Conservation (phyloP, 2,797 vertebrate genomes). For the Tiaroga cobitis region DNA sequence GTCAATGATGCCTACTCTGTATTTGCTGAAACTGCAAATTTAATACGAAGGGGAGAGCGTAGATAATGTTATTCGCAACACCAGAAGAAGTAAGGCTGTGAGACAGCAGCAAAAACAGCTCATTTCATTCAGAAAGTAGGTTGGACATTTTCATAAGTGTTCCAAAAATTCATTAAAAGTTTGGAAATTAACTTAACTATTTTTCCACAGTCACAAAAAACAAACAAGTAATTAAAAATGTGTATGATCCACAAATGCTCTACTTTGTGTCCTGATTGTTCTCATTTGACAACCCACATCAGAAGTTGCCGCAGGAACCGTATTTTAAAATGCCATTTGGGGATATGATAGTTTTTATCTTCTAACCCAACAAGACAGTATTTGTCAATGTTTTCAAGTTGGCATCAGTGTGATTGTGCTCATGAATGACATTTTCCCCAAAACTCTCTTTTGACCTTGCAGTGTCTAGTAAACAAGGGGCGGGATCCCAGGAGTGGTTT, state of each 20-base stretch:
- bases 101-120: neutral
- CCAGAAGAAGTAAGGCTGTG: neutral
- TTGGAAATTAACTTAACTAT: neutral
- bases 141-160: no score
- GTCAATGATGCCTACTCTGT: neutral
- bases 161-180: neutral
- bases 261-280: neutral
- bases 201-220: neutral
- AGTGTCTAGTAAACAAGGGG: constrained; percentile 75
- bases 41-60: neutral
- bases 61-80: neutral
- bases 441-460: constrained; percentile 49
- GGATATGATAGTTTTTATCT: neutral
- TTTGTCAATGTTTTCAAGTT: neutral
- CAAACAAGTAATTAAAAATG: neutral
- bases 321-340: neutral
- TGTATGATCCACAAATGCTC: neutral
- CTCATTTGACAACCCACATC: neutral
- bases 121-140: neutral
- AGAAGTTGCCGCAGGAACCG: neutral
- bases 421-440: constrained; percentile 28
- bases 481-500: constrained; percentile 87
- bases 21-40: neutral
- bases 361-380: neutral
- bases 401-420: neutral